phyloP scores from a whole-genome alignment of 2,888 invertebrate species.

The Phragmatobia fuliginosa region DNA sequence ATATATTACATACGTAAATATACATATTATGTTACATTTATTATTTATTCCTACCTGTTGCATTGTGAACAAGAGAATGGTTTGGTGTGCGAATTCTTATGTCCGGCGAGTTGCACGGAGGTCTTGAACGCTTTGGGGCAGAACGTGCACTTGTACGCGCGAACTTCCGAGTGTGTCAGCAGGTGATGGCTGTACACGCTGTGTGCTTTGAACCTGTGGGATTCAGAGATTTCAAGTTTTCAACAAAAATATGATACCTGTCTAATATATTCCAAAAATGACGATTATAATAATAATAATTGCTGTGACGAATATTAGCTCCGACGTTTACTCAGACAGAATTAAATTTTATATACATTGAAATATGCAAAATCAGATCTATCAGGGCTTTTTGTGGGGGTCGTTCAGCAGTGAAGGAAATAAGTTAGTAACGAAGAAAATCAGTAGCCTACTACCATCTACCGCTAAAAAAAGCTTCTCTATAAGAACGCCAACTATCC shows the following conservation, averaged over 20 bases:
- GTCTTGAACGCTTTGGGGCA: slow-evolving; percentile 94
- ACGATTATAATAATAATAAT: not conserved
- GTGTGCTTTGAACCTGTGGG: slow-evolving; percentile 90
- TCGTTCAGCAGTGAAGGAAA: no score
- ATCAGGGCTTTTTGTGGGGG: no score
- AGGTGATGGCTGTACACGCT: slow-evolving; percentile 93
- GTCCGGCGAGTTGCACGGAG: slow-evolving; percentile 92
- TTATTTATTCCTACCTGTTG: no score
- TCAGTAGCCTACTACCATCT: no score
- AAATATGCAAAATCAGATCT: no score
- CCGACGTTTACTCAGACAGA: not conserved
- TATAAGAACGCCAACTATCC: no score
- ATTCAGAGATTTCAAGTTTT: not conserved
- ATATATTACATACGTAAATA: no score
- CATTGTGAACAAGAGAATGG: slow-evolving; percentile 92
- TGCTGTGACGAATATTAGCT: no score
- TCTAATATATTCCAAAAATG: not conserved
- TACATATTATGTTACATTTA: no score
- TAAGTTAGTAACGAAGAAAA: no score
- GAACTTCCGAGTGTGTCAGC: slow-evolving; percentile 91
- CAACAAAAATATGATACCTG: not conserved
- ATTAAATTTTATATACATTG: not conserved
- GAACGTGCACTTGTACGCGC: slow-evolving; percentile 91
- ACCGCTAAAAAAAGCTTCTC: no score
- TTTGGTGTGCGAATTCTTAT: slow-evolving; percentile 93